phyloP scores from a whole-genome alignment of 2,888 invertebrate genomes.

The Limnephilus rhombicus region DNA sequence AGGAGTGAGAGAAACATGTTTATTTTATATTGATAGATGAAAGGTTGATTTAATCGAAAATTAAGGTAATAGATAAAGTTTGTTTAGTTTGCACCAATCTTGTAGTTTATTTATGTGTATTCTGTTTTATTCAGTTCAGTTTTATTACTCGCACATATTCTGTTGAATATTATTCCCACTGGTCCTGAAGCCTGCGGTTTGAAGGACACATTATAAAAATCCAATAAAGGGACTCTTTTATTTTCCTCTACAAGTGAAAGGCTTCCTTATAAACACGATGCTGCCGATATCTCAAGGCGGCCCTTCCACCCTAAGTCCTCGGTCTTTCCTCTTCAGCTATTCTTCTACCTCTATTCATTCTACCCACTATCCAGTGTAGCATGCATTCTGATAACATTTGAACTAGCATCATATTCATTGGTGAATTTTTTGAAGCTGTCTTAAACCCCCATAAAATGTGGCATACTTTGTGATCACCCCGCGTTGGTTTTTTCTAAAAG shows the following conservation, averaged over 20 bases:
- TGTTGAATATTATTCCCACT: background rate
- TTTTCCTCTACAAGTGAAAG: slow-evolving; percentile 1
- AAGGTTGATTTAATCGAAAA: too few species aligned
- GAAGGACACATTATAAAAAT: background rate
- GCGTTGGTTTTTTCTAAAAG: background rate
- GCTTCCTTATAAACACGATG: background rate
- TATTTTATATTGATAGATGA: too few species aligned
- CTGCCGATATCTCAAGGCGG: background rate
- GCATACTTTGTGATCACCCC: background rate
- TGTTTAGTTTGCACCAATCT: too few species aligned
- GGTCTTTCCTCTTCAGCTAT: background rate
- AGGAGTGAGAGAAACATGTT: too few species aligned
- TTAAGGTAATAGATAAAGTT: too few species aligned
- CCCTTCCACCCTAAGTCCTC: background rate
- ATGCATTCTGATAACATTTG: slow-evolving; percentile 2
- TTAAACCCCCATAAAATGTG: background rate
- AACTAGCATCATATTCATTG: background rate
- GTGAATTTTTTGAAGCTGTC: background rate
- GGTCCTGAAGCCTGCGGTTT: background rate
- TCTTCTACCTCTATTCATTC: background rate
- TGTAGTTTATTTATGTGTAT: too few species aligned
- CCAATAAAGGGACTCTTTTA: background rate
- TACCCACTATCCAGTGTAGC: slow-evolving; percentile 16
- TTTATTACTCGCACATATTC: too few species aligned
- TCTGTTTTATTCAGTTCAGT: too few species aligned